Conservation (phyloP, 1,140 invertebrate genomes). For the Kradibia gibbosae region DNA sequence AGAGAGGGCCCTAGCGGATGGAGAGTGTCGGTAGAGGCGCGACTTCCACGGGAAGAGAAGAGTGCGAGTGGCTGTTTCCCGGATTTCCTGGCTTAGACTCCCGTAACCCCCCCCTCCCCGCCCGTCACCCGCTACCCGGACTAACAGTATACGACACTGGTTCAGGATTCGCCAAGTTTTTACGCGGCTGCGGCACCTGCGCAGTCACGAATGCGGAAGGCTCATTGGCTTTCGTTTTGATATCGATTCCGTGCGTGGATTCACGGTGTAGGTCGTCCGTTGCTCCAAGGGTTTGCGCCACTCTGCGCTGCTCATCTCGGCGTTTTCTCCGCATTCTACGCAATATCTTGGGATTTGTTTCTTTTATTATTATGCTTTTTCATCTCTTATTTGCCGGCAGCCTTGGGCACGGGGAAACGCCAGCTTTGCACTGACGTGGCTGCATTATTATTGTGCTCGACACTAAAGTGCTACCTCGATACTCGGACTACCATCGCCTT, state of each 20-base stretch:
- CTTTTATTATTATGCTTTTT: too few species aligned
- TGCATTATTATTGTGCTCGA: not conserved
- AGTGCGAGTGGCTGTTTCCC: too few species aligned
- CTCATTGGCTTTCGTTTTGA: constrained; percentile 55
- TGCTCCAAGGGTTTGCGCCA: too few species aligned
- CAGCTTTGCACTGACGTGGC: not conserved
- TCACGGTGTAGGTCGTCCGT: not conserved
- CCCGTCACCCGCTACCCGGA: too few species aligned
- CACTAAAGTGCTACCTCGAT: not conserved
- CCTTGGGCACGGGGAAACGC: not conserved
- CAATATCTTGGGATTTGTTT: constrained; percentile 4
- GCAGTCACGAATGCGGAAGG: constrained; percentile 48
- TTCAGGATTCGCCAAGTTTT: not conserved
- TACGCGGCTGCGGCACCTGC: constrained; percentile 24
- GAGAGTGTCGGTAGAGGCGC: too few species aligned
- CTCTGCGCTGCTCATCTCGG: not conserved
- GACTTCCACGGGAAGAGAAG: too few species aligned
- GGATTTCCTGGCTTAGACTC: too few species aligned
- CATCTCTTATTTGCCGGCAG: not conserved
- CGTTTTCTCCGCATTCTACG: constrained; percentile 19
- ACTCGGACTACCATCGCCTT: too few species aligned
- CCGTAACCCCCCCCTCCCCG: too few species aligned
- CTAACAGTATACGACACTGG: too few species aligned
- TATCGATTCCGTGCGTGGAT: not conserved
- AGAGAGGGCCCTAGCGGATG: not conserved